Evolutionary conservation across 2,888 invertebrate species (phyloP), one percentile per base, ranked within the genome.

Genomic region (Hypolimnas misippus): DNA sequence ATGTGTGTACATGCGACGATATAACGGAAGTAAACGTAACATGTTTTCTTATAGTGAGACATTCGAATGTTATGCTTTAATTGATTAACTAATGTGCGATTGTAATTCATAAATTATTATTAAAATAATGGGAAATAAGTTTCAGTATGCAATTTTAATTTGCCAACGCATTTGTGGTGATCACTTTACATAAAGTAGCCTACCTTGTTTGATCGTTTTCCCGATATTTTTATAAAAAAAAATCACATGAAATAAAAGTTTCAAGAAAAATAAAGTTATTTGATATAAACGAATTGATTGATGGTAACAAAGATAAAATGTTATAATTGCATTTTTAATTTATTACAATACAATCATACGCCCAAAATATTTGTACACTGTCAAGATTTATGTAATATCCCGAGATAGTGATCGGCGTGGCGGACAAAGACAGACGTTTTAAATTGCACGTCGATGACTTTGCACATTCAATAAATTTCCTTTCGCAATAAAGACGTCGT

Each of bases 401-500:
- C 67, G 63, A 77, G 87, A 87, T 87, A 81, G 73, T 71, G 75
- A 87, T 86, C 87, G n/a, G 35, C 68, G 69, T 63, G 53, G 70
- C 76, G 74, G 75, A 73, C 74, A 72, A 75, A 79, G 76, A 77
- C 81, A 76, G 80, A 77, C 79, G 70, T 73, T 86, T 83, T 84
- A 87, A 87, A 88, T 88, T 86, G 84, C 87, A 82, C 58, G 70
- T 63, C 76, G 70, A 81, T 87, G 87, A 87, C 86, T 76, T 25
- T 70, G 86, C 86, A 79, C 59, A 59, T 80, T 82, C 70, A 63
- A 70, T 68, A 70, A 75, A 81, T 78, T 79, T 81, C 78, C 80
- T 86, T 84, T 84, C 76, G 83, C 81, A 82, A 82, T 81, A 78
- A 81, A 78, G 74, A 76, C 72, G 74, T 80, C 74, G 73, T 71